phyloP scores from a whole-genome alignment of 2,113 vertebrate genomes.

The Megaleporinus macrocephalus region DNA sequence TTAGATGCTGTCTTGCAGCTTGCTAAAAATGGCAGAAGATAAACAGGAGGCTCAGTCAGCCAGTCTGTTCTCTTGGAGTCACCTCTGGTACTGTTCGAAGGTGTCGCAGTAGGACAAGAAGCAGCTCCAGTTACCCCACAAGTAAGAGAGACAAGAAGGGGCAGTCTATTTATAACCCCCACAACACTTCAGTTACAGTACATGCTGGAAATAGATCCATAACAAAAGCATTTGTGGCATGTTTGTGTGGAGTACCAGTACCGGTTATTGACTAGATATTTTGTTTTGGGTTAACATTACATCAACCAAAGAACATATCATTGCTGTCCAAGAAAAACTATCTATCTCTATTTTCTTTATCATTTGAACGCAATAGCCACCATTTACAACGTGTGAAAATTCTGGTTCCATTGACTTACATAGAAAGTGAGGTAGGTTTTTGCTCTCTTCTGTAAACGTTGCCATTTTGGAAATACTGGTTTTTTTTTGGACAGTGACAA shows the following conservation, averaged over 20 bases:
- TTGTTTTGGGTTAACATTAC: no score
- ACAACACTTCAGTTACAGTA: neutral
- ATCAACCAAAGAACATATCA: neutral
- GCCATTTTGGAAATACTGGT: no score
- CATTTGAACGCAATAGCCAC: no score
- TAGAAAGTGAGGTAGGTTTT: no score
- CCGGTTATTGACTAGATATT: neutral
- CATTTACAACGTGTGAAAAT: no score
- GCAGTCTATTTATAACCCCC: constrained; percentile 17
- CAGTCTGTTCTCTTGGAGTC: constrained; percentile 21
- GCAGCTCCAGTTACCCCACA: constrained; percentile 33
- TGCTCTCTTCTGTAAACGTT: no score
- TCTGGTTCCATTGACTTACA: no score
- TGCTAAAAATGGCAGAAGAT: constrained; percentile 10
- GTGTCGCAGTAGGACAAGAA: constrained; percentile 30
- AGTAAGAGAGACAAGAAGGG: constrained; percentile 37
- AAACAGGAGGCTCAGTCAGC: neutral
- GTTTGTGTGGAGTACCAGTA: neutral
- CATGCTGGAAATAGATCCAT: neutral
- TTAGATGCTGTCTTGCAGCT: neutral
- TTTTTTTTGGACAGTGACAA: no score
- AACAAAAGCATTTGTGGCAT: neutral
- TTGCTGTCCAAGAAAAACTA: no score
- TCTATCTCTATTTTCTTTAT: no score
- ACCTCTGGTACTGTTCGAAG: constrained; percentile 3